phyloP scores from a whole-genome alignment of 1,140 invertebrate genomes.

The Brachionus rubens region DNA sequence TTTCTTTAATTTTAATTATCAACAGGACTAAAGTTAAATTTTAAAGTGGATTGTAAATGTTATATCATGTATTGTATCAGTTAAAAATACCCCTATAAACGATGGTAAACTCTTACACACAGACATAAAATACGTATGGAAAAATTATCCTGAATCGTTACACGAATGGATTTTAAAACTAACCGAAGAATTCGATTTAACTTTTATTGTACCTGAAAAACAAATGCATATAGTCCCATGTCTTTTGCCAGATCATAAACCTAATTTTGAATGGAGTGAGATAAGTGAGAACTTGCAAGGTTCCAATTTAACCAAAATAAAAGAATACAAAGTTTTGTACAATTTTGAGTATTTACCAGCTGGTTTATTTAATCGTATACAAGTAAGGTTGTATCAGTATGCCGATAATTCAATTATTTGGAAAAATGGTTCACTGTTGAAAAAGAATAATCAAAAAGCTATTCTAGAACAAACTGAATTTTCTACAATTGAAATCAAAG shows the following conservation, averaged over 20 bases:
- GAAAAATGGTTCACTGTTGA: constrained; percentile 57
- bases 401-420: constrained; percentile 56
- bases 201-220: constrained; percentile 50
- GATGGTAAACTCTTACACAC: constrained; percentile 53
- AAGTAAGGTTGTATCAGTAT: constrained; percentile 58
- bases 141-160: constrained; percentile 50
- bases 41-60: constrained; percentile 58
- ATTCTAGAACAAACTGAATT: constrained; percentile 51
- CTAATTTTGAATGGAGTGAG: constrained; percentile 48
- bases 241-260: constrained; percentile 53
- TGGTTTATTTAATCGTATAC: constrained; percentile 59
- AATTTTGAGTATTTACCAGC: constrained; percentile 52
- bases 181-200: constrained; percentile 59
- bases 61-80: constrained; percentile 59
- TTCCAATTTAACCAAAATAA: not conserved
- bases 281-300: not conserved
- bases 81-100: constrained; percentile 56
- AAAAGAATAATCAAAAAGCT: constrained; percentile 56
- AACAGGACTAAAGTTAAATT: not conserved
- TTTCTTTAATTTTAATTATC: not conserved
- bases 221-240: constrained; percentile 57
- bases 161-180: constrained; percentile 57
- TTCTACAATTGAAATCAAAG: constrained; percentile 52
- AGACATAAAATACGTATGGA: constrained; percentile 54
- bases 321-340: constrained; percentile 47